A percentile compares a stretch with the other conserved stretches of the same genome.
Conservation (phyloP, 2,113 vertebrate genomes). For the human (Homo sapiens) region GRCh38 chr3:88954001-88954500, state of each 20-base stretch:
- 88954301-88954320: too few relatives aligned
- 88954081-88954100: background rate
- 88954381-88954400: too few relatives aligned
- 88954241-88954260: background rate
- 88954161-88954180: background rate
- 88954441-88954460: too few relatives aligned
- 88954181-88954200: background rate
- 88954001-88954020: background rate
- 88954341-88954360: too few relatives aligned
- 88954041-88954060: background rate
- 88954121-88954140: background rate
- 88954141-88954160: background rate
- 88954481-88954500: too few relatives aligned
- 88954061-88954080: background rate
- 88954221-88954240: background rate
- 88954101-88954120: background rate
- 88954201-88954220: background rate
- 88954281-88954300: too few relatives aligned
- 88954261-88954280: background rate
- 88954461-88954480: too few relatives aligned
- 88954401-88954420: too few relatives aligned
- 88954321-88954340: too few relatives aligned
- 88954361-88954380: too few relatives aligned
- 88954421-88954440: too few relatives aligned
- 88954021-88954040: background rate